Evolutionary conservation across 2,113 vertebrate species (phyloP).

Genomic region (Sander lucioperca): DNA sequence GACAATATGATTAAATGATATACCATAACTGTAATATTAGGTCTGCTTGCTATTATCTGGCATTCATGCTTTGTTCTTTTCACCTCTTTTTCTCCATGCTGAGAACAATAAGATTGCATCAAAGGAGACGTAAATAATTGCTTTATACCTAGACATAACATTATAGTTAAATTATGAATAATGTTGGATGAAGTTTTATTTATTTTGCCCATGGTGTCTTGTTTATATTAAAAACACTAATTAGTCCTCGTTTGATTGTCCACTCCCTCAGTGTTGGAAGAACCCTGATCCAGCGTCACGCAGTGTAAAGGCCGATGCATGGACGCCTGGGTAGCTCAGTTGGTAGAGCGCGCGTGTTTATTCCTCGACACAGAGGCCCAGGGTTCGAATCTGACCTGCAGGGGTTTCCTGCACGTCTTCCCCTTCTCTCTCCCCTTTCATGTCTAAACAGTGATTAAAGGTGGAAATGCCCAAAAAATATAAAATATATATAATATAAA

Average conservation of each 20-base stretch:
- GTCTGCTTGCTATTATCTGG: background rate
- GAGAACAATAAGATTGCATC: background rate
- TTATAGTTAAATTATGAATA: background rate
- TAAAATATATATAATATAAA: no score
- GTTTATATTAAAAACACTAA: background rate
- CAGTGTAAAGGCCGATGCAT: background rate
- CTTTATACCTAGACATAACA: background rate
- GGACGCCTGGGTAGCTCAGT: no score
- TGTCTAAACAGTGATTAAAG: no score
- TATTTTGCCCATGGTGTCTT: background rate
- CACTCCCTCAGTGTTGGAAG: background rate
- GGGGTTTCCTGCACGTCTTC: no score
- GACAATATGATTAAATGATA: background rate
- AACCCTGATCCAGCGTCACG: slow-evolving; percentile 4
- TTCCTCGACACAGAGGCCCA: no score
- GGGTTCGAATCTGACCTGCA: no score
- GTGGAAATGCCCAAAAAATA: no score
- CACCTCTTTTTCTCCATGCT: background rate
- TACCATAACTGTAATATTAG: background rate
- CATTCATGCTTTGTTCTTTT: background rate
- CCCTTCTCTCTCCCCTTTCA: no score
- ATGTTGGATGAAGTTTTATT: background rate
- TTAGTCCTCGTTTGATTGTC: background rate
- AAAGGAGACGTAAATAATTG: background rate
- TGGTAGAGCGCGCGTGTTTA: no score